Evolutionary conservation across 2,888 invertebrate genomes (phyloP).

Genomic region (Ophion ventricosus): DNA sequence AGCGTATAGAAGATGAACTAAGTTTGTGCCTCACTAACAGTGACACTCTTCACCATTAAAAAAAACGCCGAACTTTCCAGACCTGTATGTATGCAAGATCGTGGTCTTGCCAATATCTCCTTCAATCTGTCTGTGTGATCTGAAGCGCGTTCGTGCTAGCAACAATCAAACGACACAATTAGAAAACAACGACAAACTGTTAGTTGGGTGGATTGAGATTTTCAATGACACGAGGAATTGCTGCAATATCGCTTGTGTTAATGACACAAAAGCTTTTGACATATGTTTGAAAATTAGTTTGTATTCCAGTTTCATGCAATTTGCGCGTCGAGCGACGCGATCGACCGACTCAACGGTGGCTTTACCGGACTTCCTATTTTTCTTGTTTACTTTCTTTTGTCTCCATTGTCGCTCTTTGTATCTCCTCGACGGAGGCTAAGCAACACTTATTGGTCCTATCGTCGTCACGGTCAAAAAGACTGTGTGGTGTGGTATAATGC

Average conservation of each 20-base stretch:
- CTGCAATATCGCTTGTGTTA: conserved; percentile 27
- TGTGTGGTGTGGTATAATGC: conserved; percentile 6
- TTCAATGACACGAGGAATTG: conserved; percentile 2
- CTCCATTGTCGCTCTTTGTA: neutral
- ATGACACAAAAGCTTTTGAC: conserved; percentile 56
- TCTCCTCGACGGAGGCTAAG: conserved; percentile 2
- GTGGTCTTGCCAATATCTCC: neutral
- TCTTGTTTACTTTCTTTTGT: conserved; percentile 2
- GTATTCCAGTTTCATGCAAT: conserved; percentile 68
- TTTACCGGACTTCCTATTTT: neutral
- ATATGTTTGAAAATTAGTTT: conserved; percentile 18
- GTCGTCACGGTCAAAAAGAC: neutral
- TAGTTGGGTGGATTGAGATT: conserved; percentile 56
- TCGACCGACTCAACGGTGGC: conserved; percentile 61
- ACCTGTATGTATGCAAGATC: no score
- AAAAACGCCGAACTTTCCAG: no score
- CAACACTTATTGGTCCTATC: neutral
- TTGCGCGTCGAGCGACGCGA: conserved; percentile 69
- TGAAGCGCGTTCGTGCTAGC: conserved; percentile 41
- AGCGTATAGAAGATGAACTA: no score
- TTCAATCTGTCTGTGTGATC: conserved; percentile 44
- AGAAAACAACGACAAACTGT: conserved; percentile 36
- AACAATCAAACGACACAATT: conserved; percentile 26
- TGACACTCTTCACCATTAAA: no score
- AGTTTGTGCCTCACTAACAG: no score